A percentile compares a stretch with the other conserved stretches of the same genome.
Evolutionary conservation across 2,888 invertebrate genomes (phyloP).

Genomic region (Leucoptera coffeella): DNA sequence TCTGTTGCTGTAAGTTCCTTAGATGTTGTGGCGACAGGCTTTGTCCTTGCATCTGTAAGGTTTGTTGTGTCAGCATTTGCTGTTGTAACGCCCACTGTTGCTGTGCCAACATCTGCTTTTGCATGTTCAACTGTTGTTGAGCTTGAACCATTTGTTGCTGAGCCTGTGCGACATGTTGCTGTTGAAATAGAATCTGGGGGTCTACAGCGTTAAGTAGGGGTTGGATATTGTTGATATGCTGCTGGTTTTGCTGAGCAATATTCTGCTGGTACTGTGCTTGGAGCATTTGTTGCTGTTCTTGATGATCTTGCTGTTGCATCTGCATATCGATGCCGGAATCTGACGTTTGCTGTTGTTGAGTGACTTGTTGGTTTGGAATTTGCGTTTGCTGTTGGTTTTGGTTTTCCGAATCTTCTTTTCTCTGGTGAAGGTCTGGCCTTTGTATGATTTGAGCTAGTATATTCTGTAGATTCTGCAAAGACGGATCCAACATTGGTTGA

Average conservation of each 20-base stretch:
- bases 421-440: slow-evolving; percentile 30
- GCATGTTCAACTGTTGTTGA: slow-evolving; percentile 40
- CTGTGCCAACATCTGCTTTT: slow-evolving; percentile 40
- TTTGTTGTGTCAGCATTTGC: slow-evolving; percentile 37
- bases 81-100: slow-evolving; percentile 44
- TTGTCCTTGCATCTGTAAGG: slow-evolving; percentile 35
- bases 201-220: slow-evolving; percentile 21
- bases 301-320: slow-evolving; percentile 21
- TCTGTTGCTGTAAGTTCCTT: slow-evolving; percentile 38
- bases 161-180: slow-evolving; percentile 39
- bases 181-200: slow-evolving; percentile 27
- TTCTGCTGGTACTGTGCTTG: slow-evolving; percentile 23
- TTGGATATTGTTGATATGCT: no score
- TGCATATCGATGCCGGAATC: slow-evolving; percentile 14
- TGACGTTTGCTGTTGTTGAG: slow-evolving; percentile 9
- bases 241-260: slow-evolving; percentile 4
- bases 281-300: slow-evolving; percentile 8
- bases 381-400: slow-evolving; percentile 12
- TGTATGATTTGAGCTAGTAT: slow-evolving; percentile 40
- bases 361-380: slow-evolving; percentile 13
- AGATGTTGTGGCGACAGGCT: slow-evolving; percentile 39
- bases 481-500: slow-evolving; percentile 40
- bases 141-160: slow-evolving; percentile 39
- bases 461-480: slow-evolving; percentile 42
- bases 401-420: slow-evolving; percentile 34